Evolutionary conservation across 2,113 vertebrate genomes (phyloP), one percentile per base, ranked within the genome.

Genomic region (Prunella himalayana): DNA sequence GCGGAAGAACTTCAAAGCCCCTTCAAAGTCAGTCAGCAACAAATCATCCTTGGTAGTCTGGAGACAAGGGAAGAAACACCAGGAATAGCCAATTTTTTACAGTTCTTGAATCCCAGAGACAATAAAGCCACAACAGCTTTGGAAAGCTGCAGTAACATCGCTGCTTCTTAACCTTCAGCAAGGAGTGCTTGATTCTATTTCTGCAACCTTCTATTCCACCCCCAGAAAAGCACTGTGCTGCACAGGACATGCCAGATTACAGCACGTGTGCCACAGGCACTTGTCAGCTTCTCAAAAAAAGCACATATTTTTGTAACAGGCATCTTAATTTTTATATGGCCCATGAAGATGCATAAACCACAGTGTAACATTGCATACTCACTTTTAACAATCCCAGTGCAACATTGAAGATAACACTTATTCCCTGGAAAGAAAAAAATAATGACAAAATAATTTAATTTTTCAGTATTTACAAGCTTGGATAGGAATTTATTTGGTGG

Each of bases 351-450:
- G 33, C 45, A 73, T 4, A 64, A 61, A 66, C 5, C 44, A 30
- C 35, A 37, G 37, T 3, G 12, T 21, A 33, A 24, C 4, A 5
- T 0, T 22, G 51, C 39, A 86, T 66, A 92, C 96, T 97, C 98
- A 99, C 99, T 98, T 99, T 99, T 90, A 99, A 97, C 89, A 99
- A 98, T 70, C 99, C 99, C 97, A 99, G 98, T 60, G 99, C 99
- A 65, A 99, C 99, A 3, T 99, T 99, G 95, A 99, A 99, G 97
- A 99, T 99, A 92, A 99, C 99, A 96, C 99, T 99, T 98, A 99
- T 99, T 89, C 99, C 99, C 99, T 99, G 93, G 75, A 94, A 95
- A 93, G 97, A 87, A 95, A 69, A 37, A 95, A 96, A 91, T 33
- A 49, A 96, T n/a, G 68, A 86, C 65, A 98, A 90, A 96, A 90